phyloP scores from a whole-genome alignment of 2,797 vertebrate species.

The Phrynocephalus guinanensis region DNA sequence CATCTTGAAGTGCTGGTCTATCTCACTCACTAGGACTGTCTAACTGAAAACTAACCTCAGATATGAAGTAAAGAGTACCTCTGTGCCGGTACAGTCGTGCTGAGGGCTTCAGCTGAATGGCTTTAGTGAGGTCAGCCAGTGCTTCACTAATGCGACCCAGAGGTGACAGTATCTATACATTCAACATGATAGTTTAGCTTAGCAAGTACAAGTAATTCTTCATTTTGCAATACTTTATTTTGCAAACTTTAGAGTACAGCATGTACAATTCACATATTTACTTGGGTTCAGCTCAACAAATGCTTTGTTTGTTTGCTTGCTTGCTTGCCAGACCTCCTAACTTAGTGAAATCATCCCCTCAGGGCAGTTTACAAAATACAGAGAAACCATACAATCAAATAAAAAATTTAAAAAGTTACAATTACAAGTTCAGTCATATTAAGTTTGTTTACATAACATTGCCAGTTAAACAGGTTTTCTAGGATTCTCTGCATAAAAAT shows the following conservation, averaged over 20 bases:
- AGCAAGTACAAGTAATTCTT: neutral
- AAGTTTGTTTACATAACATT: neutral
- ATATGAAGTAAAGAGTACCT: slow-evolving; percentile 95
- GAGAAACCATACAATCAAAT: too few species aligned
- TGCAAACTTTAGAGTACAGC: neutral
- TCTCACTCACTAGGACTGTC: neutral
- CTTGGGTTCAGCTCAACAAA: too few species aligned
- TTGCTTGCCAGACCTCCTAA: too few species aligned
- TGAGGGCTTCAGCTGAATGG: slow-evolving; percentile 94
- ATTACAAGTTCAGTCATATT: neutral
- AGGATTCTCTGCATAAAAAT: neutral
- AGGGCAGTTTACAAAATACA: too few species aligned
- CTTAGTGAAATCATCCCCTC: too few species aligned
- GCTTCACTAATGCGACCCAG: slow-evolving; percentile 95
- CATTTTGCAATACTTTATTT: neutral
- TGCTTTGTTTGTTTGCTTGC: too few species aligned
- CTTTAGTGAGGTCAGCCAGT: slow-evolving; percentile 93
- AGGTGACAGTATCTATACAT: slow-evolving; percentile 91
- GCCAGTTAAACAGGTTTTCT: neutral
- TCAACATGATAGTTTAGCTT: slow-evolving; percentile 43
- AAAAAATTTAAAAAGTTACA: neutral
- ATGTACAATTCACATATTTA: too few species aligned
- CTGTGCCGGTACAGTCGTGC: slow-evolving; percentile 93
- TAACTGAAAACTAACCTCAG: slow-evolving; percentile 84
- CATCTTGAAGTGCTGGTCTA: neutral